A percentile compares a stretch with the other conserved stretches of the same genome.
These are phyloP conservation scores for Aricia artaxerxes DNA, from an alignment of 2,888 invertebrate species.

Conservation along the genomic window DNA sequence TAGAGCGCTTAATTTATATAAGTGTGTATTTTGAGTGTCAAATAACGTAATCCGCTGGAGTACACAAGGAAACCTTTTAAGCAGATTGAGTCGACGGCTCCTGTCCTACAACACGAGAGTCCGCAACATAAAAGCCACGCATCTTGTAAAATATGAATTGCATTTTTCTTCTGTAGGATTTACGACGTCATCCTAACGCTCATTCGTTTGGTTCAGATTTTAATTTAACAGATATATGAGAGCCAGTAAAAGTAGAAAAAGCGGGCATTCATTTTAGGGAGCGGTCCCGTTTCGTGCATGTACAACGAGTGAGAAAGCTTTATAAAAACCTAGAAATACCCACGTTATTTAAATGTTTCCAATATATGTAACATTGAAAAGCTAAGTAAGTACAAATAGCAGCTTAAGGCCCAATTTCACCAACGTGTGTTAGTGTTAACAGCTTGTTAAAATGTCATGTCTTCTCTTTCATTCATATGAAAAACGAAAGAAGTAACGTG, in stretches of 20 bases:
- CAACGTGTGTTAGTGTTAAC: no score
- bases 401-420: not conserved
- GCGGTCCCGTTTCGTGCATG: not conserved
- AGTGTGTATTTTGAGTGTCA: slow-evolving; percentile 50
- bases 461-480: no score
- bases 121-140: not conserved
- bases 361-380: not conserved
- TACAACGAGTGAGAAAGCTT: not conserved
- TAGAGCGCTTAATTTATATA: slow-evolving; percentile 31
- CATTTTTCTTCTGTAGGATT: not conserved
- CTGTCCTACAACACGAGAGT: slow-evolving; percentile 34
- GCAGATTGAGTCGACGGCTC: slow-evolving; percentile 61
- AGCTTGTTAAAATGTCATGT: no score
- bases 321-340: not conserved
- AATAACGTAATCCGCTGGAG: slow-evolving; percentile 50
- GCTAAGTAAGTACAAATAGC: not conserved
- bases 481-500: no score
- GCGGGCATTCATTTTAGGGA: not conserved
- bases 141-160: slow-evolving; percentile 7
- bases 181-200: slow-evolving; percentile 9
- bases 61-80: slow-evolving; percentile 60
- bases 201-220: not conserved
- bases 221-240: slow-evolving; percentile 17
- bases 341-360: not conserved
- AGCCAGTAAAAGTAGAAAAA: slow-evolving; percentile 4